These are phyloP conservation scores for Agonopterix alstromeriana DNA, from an alignment of 2,888 invertebrate species.

Conservation along the genomic window DNA sequence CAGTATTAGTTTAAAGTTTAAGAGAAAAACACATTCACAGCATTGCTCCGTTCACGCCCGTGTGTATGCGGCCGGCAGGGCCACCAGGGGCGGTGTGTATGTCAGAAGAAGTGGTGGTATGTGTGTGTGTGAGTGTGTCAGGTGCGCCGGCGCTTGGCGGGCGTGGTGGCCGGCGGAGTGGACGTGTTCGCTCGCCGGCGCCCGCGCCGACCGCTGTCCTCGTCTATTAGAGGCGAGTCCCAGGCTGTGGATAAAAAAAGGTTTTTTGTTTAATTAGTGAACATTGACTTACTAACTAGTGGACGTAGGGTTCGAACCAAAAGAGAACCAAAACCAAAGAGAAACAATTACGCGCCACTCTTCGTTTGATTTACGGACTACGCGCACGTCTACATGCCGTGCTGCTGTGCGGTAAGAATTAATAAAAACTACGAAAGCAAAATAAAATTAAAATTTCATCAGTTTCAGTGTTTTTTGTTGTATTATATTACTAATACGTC, in stretches of 20 bases:
- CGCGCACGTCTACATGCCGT: no score
- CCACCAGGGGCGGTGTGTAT: slow-evolving; percentile 8
- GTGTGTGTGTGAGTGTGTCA: slow-evolving; percentile 44
- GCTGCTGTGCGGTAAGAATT: no score
- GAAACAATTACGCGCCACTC: no score
- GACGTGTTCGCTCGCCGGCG: slow-evolving; percentile 56
- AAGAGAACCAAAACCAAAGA: no score
- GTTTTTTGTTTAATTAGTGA: no score
- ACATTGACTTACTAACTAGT: no score
- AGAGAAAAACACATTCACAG: slow-evolving; percentile 3
- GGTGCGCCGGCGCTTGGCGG: slow-evolving; percentile 57
- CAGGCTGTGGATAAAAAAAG: slow-evolving; percentile 40
- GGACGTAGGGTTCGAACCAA: no score
- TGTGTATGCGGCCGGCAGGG: not conserved
- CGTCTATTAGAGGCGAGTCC: slow-evolving; percentile 55
- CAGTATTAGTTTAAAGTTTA: not conserved
- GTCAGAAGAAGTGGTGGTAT: slow-evolving; percentile 59
- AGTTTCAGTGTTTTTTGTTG: no score
- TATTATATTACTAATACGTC: no score
- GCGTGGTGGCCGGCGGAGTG: slow-evolving; percentile 55
- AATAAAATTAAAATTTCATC: no score
- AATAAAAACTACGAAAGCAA: no score
- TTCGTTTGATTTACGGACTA: no score
- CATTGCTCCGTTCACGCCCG: not conserved
- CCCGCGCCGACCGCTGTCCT: slow-evolving; percentile 52